phyloP scores from a whole-genome alignment of 2,113 vertebrate genomes.

The Maccullochella peelii region DNA sequence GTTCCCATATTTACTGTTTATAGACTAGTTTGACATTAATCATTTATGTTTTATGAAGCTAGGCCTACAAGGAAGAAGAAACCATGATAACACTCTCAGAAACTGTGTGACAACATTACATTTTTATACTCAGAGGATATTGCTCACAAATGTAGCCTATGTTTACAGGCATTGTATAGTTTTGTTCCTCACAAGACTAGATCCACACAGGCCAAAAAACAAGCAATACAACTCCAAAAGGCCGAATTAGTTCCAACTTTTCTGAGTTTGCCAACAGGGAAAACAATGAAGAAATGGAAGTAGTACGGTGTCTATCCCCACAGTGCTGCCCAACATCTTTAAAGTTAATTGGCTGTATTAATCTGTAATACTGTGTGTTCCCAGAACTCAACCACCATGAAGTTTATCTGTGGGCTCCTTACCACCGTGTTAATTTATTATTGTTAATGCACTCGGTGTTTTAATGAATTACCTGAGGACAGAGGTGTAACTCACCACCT shows the following conservation, averaged over 20 bases:
- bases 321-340: too few relatives aligned
- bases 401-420: background rate
- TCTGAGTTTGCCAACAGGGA: too few relatives aligned
- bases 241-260: too few relatives aligned
- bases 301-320: too few relatives aligned
- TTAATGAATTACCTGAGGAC: conserved; percentile 11
- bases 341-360: too few relatives aligned
- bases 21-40: background rate
- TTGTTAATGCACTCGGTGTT: background rate
- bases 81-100: background rate
- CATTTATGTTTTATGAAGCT: background rate
- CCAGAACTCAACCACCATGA: background rate
- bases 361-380: too few relatives aligned
- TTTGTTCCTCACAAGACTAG: background rate
- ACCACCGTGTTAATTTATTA: conserved; percentile 2
- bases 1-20: background rate
- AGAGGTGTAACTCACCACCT: background rate
- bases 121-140: too few relatives aligned
- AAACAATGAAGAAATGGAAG: too few relatives aligned
- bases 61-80: background rate
- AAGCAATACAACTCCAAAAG: too few relatives aligned
- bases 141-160: too few relatives aligned
- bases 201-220: background rate
- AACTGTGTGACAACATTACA: too few relatives aligned
- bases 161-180: background rate